Evolutionary conservation across 2,113 vertebrate genomes (phyloP).

Genomic region (Ceuthmochares aereus): DNA sequence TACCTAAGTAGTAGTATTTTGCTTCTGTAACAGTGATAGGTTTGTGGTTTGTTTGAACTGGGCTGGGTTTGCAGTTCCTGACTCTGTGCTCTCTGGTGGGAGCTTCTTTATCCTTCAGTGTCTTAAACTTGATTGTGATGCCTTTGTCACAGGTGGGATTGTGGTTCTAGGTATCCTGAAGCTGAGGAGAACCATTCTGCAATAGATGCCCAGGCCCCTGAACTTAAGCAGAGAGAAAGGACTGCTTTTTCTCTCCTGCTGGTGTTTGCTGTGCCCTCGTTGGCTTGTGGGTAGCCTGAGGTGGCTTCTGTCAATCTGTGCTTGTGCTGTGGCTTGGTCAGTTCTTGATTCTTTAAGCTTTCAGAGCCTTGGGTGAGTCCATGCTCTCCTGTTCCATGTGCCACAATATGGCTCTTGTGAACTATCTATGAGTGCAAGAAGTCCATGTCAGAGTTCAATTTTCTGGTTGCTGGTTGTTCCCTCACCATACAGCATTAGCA

Average conservation of each 20-base stretch:
- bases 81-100: not conserved
- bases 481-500: not conserved
- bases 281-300: not conserved
- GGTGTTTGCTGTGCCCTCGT: not conserved
- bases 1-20: not conserved
- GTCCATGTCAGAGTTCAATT: not conserved
- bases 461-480: not conserved
- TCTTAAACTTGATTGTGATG: not conserved
- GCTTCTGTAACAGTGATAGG: not conserved
- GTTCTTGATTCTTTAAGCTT: not conserved
- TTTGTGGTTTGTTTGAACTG: not conserved
- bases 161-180: not conserved
- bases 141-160: not conserved
- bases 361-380: not conserved
- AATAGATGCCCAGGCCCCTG: fast-evolving
- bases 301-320: not conserved
- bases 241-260: not conserved
- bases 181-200: not conserved
- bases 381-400: fast-evolving
- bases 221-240: not conserved
- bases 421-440: not conserved
- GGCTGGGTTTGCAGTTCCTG: not conserved
- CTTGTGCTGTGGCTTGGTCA: fast-evolving
- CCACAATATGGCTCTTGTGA: not conserved
- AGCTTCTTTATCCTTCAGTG: not conserved